phyloP scores from a whole-genome alignment of 1,140 invertebrate species.

The Microplitis mediator region DNA sequence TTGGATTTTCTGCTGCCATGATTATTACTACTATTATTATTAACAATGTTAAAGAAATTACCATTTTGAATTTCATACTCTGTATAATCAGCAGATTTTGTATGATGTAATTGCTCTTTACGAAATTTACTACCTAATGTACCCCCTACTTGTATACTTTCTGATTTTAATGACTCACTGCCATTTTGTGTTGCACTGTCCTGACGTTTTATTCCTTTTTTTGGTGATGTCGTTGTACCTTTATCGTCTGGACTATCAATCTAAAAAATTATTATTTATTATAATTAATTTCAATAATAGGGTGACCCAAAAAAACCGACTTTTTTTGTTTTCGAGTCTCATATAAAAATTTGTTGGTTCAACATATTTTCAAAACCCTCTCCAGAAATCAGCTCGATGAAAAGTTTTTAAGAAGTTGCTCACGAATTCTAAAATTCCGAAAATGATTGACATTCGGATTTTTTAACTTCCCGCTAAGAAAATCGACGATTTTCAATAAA shows the following conservation, averaged over 20 bases:
- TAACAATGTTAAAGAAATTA: conserved; percentile 70
- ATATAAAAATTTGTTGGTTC: too few species aligned
- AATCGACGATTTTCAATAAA: too few species aligned
- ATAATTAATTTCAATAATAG: background rate
- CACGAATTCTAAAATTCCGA: too few species aligned
- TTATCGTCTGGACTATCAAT: conserved; percentile 64
- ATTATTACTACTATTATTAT: conserved; percentile 65
- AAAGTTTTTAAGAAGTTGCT: too few species aligned
- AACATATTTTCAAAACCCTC: too few species aligned
- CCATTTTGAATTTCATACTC: conserved; percentile 71
- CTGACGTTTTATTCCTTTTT: conserved; percentile 57
- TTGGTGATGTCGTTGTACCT: conserved; percentile 50
- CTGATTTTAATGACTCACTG: conserved; percentile 69
- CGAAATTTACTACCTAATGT: conserved; percentile 68
- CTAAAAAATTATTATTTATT: conserved; percentile 43
- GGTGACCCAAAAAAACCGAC: conserved; percentile 2
- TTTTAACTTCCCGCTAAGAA: too few species aligned
- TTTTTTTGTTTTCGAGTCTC: too few species aligned
- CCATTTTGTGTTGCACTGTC: conserved; percentile 62
- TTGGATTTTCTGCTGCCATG: conserved; percentile 71
- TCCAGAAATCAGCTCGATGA: too few species aligned
- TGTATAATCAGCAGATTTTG: conserved; percentile 78
- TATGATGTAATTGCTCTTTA: conserved; percentile 71
- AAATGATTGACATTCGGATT: too few species aligned
- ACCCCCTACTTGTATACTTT: conserved; percentile 81